phyloP scores from a whole-genome alignment of 2,888 invertebrate species.

The Seira musarum region DNA sequence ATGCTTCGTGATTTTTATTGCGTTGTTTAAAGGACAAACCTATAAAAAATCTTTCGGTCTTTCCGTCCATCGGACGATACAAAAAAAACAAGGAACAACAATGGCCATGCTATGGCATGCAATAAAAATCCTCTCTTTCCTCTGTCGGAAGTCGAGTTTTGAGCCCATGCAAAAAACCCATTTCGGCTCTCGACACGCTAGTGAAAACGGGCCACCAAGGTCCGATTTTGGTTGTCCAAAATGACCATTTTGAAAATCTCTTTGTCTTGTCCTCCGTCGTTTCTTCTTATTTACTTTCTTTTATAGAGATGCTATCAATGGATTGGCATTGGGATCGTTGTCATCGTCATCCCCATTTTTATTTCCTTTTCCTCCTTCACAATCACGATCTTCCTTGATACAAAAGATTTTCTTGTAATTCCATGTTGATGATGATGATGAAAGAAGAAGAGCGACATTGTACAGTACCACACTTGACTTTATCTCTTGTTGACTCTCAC shows the following conservation, averaged over 20 bases:
- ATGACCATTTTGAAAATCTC: conserved; percentile 57
- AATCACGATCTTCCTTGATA: conserved; percentile 45
- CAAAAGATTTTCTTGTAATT: background rate
- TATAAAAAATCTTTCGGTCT: background rate
- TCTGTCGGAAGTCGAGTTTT: background rate
- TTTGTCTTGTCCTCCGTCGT: conserved; percentile 21
- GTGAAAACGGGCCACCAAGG: conserved; percentile 67
- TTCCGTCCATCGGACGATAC: background rate
- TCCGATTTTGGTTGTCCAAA: conserved; percentile 67
- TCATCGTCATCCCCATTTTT: conserved; percentile 19
- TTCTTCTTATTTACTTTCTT: conserved; percentile 36
- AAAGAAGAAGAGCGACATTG: background rate
- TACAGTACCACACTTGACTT: background rate
- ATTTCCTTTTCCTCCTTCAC: conserved; percentile 18
- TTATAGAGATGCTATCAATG: background rate
- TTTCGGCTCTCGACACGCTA: conserved; percentile 54
- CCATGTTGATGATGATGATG: background rate
- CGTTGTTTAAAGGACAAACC: conserved; percentile 1
- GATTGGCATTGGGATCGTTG: no score
- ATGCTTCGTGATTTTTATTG: conserved; percentile 38
- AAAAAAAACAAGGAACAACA: conserved; percentile 23
- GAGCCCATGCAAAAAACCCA: conserved; percentile 37
- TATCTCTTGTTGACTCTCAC: background rate
- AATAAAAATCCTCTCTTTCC: conserved; percentile 7
- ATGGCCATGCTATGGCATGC: no score